These are phyloP conservation scores for Temnothorax nylanderi DNA, from an alignment of 1,140 invertebrate species.

Conservation along the genomic window DNA sequence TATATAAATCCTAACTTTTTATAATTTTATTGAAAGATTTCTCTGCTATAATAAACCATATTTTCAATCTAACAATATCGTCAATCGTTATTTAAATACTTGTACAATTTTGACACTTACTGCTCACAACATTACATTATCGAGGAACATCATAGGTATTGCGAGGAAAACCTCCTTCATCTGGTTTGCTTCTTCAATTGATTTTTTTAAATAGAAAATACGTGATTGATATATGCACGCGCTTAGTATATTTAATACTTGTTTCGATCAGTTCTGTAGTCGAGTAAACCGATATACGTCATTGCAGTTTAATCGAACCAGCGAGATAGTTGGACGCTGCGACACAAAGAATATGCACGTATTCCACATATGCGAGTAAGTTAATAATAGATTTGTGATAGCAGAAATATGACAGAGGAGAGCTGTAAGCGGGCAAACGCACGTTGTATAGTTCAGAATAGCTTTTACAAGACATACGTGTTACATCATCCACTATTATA, in stretches of 20 bases:
- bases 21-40: not conserved
- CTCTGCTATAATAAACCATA: not conserved
- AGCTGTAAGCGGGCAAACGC: not conserved
- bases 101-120: not conserved
- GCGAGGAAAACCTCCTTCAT: not conserved
- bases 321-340: not conserved
- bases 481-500: not conserved
- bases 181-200: not conserved
- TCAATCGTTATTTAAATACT: not conserved
- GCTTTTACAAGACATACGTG: not conserved
- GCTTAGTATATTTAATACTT: conserved; percentile 65
- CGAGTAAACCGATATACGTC: conserved; percentile 29
- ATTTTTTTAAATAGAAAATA: conserved; percentile 13
- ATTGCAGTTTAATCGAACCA: conserved; percentile 56
- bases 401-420: not conserved
- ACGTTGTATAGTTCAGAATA: not conserved
- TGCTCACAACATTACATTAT: not conserved
- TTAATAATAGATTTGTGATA: conserved; percentile 50
- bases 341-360: conserved; percentile 43
- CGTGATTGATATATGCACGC: not conserved
- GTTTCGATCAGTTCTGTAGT: not conserved
- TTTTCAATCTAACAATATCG: not conserved
- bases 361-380: not conserved
- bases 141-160: not conserved
- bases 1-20: not conserved